Conservation (phyloP, 2,797 vertebrate species). For the Delichon dasypus region DNA sequence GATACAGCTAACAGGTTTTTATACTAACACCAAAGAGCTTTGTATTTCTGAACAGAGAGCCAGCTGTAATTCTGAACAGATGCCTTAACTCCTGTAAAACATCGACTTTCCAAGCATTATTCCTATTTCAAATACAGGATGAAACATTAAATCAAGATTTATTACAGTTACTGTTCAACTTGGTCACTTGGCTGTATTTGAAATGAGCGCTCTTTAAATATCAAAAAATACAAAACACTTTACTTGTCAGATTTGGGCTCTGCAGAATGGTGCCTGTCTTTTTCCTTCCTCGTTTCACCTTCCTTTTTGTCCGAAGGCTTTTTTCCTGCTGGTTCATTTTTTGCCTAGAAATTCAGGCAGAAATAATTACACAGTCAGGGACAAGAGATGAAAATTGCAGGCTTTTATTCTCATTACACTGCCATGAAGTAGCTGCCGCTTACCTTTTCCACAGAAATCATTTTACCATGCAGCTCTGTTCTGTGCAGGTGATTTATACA, state of each 20-base stretch:
- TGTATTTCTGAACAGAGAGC: not conserved
- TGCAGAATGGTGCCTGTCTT: constrained; percentile 83
- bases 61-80: not conserved
- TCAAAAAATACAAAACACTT: not conserved
- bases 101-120: not conserved
- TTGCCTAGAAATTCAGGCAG: constrained; percentile 80
- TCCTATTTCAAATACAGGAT: not conserved
- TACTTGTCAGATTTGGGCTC: constrained; percentile 87
- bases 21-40: not conserved
- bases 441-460: constrained; percentile 97
- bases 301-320: constrained; percentile 87
- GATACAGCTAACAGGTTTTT: not conserved
- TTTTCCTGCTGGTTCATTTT: constrained; percentile 95
- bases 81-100: not conserved
- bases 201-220: not conserved
- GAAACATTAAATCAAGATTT: not conserved
- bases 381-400: not conserved
- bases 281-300: constrained; percentile 82
- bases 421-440: not conserved
- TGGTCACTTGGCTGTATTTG: not conserved
- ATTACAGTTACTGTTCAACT: not conserved
- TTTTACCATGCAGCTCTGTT: constrained; percentile 93
- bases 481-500: constrained; percentile 94
- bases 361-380: not conserved
- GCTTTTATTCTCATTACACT: not conserved